These are phyloP conservation scores for Incurvaria masculella DNA, from an alignment of 2,888 invertebrate species.

Conservation along the genomic window DNA sequence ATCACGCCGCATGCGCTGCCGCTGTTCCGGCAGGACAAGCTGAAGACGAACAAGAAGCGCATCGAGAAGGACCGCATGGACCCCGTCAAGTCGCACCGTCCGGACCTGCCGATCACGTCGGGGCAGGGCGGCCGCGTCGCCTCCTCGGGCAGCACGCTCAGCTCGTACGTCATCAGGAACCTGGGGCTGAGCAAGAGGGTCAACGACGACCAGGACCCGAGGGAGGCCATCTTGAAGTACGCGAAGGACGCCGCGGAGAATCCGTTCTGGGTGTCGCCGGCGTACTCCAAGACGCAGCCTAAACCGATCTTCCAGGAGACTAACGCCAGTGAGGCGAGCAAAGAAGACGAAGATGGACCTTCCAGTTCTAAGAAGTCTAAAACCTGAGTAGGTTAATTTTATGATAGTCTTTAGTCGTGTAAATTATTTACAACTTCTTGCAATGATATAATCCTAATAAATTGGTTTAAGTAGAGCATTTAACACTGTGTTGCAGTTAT, in stretches of 20 bases:
- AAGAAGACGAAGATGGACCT: conserved; percentile 45
- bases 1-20: conserved; percentile 96
- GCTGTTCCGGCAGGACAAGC: conserved; percentile 88
- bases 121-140: conserved; percentile 93
- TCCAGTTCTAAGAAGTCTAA: conserved; percentile 55
- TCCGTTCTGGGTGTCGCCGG: conserved; percentile 95
- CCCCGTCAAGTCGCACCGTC: conserved; percentile 77
- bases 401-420: background rate
- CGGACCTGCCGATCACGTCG: conserved; percentile 85
- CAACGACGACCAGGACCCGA: conserved; percentile 90
- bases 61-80: conserved; percentile 89
- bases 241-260: conserved; percentile 95
- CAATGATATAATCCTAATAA: no score
- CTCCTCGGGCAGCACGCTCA: conserved; percentile 91
- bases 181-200: conserved; percentile 89
- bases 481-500: no score
- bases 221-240: conserved; percentile 91
- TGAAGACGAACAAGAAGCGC: conserved; percentile 84
- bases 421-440: background rate
- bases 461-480: no score
- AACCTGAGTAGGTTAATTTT: conserved; percentile 9
- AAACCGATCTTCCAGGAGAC: conserved; percentile 73
- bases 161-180: conserved; percentile 95
- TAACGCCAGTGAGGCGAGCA: conserved; percentile 28
- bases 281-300: conserved; percentile 88